phyloP scores from a whole-genome alignment of 1,140 invertebrate species.

The Antheraea pernyi region DNA sequence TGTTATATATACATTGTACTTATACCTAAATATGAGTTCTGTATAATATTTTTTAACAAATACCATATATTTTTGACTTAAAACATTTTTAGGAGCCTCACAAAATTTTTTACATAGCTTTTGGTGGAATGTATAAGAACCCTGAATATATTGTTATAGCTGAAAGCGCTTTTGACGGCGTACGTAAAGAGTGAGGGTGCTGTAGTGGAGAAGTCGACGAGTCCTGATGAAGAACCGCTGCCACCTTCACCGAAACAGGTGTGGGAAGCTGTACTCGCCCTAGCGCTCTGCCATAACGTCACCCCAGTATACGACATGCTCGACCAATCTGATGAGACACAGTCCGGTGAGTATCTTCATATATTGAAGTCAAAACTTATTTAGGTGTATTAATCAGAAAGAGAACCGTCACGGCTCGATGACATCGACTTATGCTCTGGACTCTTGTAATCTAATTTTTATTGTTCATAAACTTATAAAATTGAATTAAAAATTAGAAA shows the following conservation, averaged over 20 bases:
- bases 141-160: constrained; percentile 31
- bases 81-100: too few species aligned
- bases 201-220: constrained; percentile 38
- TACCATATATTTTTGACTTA: too few species aligned
- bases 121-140: too few species aligned
- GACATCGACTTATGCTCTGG: too few species aligned
- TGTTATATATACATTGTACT: too few species aligned
- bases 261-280: constrained; percentile 94
- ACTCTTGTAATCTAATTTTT: too few species aligned
- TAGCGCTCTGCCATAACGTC: constrained; percentile 99
- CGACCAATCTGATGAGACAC: constrained; percentile 67
- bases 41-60: too few species aligned
- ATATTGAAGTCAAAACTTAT: not conserved
- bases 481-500: too few species aligned
- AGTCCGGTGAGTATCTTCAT: constrained; percentile 46
- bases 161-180: constrained; percentile 72
- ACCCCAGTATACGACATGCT: constrained; percentile 95
- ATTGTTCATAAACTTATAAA: too few species aligned
- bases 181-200: constrained; percentile 67
- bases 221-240: not conserved
- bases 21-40: too few species aligned
- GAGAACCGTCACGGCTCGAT: too few species aligned
- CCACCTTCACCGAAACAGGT: constrained; percentile 77
- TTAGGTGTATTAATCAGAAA: not conserved
- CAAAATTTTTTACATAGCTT: too few species aligned